Conservation (phyloP, 2,113 vertebrate species). For the western clawed frog (Xenopus tropicalis) region UCB_Xtro_10.0 CM004446.2:109704501-109705000, state of each 20-base stretch:
- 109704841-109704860: too few relatives aligned
- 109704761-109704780: conserved; percentile 85
- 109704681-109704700: neutral
- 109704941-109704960: too few relatives aligned
- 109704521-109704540: conserved; percentile 86
- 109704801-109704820: too few relatives aligned
- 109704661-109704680: neutral
- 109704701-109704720: conserved; percentile 46
- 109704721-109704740: conserved; percentile 98
- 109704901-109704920: too few relatives aligned
- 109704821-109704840: too few relatives aligned
- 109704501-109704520: neutral
- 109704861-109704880: too few relatives aligned
- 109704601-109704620: conserved; percentile 92
- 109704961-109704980: too few relatives aligned
- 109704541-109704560: conserved; percentile 94
- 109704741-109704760: conserved; percentile 85
- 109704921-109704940: too few relatives aligned
- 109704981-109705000: too few relatives aligned
- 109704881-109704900: too few relatives aligned
- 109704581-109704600: conserved; percentile 96
- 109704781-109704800: conserved; percentile 72
- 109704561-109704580: conserved; percentile 92
- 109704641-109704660: neutral
- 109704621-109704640: conserved; percentile 66